Conservation (phyloP, 2,113 vertebrate species). For the Tragelaphus scriptus region DNA sequence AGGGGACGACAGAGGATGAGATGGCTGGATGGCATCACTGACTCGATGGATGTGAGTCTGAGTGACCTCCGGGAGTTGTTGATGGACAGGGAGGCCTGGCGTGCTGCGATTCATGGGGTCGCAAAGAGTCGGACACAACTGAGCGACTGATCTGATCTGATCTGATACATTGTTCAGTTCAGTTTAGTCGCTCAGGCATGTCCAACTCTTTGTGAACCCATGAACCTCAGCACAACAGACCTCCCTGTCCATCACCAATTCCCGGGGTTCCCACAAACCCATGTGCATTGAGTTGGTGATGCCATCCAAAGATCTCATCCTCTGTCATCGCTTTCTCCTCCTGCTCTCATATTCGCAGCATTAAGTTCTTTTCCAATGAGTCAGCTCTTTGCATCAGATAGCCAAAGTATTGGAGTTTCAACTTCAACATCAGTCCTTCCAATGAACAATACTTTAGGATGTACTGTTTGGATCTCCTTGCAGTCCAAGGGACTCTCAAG, state of each 20-base stretch:
- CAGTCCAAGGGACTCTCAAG: background rate
- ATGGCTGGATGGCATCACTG: no score
- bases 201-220: background rate
- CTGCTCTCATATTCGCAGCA: background rate
- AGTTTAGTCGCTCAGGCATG: background rate
- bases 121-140: no score
- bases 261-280: background rate
- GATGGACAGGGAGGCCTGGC: no score
- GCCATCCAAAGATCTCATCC: background rate
- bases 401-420: background rate
- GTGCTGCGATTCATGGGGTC: no score
- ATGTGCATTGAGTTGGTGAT: background rate
- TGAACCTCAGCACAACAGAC: accelerated
- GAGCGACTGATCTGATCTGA: no score
- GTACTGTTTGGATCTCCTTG: background rate
- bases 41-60: no score
- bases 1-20: no score
- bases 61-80: no score
- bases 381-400: background rate
- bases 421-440: background rate
- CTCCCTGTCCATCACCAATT: background rate
- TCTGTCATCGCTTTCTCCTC: background rate
- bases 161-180: background rate
- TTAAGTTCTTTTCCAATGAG: background rate
- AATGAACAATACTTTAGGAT: background rate